Conservation (phyloP, 2,797 vertebrate genomes). For the Mastacembelus armatus region DNA sequence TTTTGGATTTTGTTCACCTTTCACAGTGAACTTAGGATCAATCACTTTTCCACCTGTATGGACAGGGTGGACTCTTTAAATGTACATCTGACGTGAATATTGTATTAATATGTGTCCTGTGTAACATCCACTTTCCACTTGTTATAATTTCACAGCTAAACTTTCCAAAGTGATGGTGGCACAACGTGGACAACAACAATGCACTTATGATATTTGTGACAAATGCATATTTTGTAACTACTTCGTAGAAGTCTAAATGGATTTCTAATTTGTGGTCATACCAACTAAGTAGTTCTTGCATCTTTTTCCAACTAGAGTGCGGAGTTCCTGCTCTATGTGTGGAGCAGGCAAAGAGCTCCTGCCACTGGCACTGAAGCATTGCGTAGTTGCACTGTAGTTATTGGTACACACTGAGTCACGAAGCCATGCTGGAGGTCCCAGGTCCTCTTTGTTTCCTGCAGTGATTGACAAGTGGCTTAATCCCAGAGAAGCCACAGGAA, state of each 20-base stretch:
- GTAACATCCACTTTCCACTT: background rate
- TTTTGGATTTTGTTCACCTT: slow-evolving; percentile 11
- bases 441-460: slow-evolving; percentile 58
- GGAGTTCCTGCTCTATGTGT: slow-evolving; percentile 12
- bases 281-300: slow-evolving; percentile 26
- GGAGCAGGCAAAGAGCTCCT: slow-evolving; percentile 22
- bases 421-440: slow-evolving; percentile 69
- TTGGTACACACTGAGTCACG: slow-evolving; percentile 45
- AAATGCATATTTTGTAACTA: slow-evolving; percentile 21
- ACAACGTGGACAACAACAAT: background rate
- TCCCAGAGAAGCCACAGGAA: slow-evolving; percentile 77
- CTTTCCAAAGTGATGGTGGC: slow-evolving; percentile 4
- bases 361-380: slow-evolving; percentile 26
- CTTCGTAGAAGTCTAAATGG: slow-evolving; percentile 4
- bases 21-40: background rate
- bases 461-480: slow-evolving; percentile 70
- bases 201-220: slow-evolving; percentile 18
- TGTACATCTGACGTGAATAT: background rate
- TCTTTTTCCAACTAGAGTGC: slow-evolving; percentile 22
- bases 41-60: background rate
- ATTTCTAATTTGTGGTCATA: slow-evolving; percentile 26
- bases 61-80: background rate
- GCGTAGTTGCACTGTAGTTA: slow-evolving; percentile 46
- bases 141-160: slow-evolving; percentile 1
- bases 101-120: background rate